phyloP scores from a whole-genome alignment of 1,140 invertebrate genomes.

The Diorhabda sublineata region DNA sequence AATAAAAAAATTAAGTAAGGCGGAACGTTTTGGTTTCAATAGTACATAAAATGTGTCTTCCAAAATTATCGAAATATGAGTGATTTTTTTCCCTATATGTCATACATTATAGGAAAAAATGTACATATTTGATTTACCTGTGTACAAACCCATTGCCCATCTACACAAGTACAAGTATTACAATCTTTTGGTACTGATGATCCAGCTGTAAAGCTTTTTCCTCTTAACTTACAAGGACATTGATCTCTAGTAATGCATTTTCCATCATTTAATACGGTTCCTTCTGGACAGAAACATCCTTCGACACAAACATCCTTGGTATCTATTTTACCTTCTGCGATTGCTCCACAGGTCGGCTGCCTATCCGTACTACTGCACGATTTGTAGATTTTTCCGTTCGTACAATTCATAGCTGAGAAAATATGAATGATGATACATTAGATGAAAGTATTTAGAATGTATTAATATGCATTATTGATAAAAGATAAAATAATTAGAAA shows the following conservation, averaged over 20 bases:
- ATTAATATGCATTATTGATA: too few species aligned
- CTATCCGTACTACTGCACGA: conserved; percentile 60
- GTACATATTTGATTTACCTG: conserved; percentile 41
- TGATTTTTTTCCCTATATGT: too few species aligned
- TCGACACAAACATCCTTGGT: conserved; percentile 63
- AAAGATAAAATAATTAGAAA: too few species aligned
- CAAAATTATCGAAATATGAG: too few species aligned
- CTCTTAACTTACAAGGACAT: conserved; percentile 76
- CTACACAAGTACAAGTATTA: conserved; percentile 73
- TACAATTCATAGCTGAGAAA: conserved; percentile 64
- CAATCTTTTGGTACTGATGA: conserved; percentile 71
- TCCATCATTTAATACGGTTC: conserved; percentile 65
- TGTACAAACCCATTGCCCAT: conserved; percentile 77
- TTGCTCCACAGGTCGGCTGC: conserved; percentile 47
- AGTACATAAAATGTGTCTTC: too few species aligned
- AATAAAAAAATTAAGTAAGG: too few species aligned
- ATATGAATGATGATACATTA: not conserved
- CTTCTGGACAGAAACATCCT: conserved; percentile 81
- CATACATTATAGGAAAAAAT: too few species aligned
- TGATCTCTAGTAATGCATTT: conserved; percentile 66
- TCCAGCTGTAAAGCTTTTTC: conserved; percentile 71
- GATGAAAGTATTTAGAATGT: not conserved
- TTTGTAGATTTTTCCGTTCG: conserved; percentile 64
- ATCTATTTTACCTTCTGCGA: conserved; percentile 37
- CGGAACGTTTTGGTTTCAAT: too few species aligned